A percentile compares a stretch with the other conserved stretches of the same genome.
Evolutionary conservation across 2,113 vertebrate species (phyloP).

Genomic region (Paramormyrops kingsleyae): DNA sequence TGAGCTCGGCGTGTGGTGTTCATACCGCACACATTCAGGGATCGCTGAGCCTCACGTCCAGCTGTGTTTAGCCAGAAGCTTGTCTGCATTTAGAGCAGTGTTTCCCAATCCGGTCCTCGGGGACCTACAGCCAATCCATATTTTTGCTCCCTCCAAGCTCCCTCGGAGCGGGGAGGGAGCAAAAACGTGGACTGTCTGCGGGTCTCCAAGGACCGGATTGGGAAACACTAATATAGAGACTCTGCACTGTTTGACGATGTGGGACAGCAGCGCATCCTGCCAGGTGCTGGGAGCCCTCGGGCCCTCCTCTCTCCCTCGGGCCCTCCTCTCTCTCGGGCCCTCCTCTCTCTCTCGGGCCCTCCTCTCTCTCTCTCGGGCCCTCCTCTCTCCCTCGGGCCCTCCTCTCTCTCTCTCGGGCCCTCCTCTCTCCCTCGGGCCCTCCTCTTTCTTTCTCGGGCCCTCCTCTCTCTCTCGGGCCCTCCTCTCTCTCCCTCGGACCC

Average conservation of each 20-base stretch:
- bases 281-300: background rate
- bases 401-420: background rate
- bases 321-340: background rate
- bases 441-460: background rate
- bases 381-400: background rate
- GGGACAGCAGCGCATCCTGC: background rate
- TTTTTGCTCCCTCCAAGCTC: background rate
- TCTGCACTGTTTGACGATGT: background rate
- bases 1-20: background rate
- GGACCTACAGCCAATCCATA: background rate
- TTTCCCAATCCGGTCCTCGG: background rate
- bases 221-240: background rate
- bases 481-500: background rate
- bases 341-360: background rate
- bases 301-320: too few species aligned
- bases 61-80: background rate
- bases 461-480: background rate
- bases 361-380: too few species aligned
- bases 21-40: background rate
- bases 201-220: background rate
- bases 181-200: background rate
- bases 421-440: background rate
- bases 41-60: background rate
- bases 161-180: background rate
- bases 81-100: background rate